Conservation (phyloP, 2,888 invertebrate species). For the Cylindroiulus punctatus region DNA sequence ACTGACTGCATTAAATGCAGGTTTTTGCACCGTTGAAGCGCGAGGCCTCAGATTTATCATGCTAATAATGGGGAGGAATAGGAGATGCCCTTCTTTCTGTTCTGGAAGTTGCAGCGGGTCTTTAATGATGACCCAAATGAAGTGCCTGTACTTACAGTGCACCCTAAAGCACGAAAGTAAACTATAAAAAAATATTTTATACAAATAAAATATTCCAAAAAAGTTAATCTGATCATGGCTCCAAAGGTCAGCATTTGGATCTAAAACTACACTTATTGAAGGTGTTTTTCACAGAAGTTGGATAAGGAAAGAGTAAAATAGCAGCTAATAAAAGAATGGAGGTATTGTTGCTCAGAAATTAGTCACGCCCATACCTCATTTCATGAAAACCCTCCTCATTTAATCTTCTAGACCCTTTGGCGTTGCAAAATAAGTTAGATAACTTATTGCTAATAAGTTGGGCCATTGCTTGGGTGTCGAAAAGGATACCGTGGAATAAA, state of each 20-base stretch:
- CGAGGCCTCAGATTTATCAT: not conserved
- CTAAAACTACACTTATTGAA: too few species aligned
- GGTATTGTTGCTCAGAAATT: too few species aligned
- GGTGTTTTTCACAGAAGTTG: not conserved
- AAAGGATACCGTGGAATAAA: not conserved
- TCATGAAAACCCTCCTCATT: too few species aligned
- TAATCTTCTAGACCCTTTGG: too few species aligned
- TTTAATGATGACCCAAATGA: constrained; percentile 6
- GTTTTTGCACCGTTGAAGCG: constrained; percentile 10
- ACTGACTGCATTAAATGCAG: constrained; percentile 12
- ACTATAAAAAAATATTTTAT: not conserved
- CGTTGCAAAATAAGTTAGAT: too few species aligned
- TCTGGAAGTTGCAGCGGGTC: not conserved
- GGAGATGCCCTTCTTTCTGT: not conserved
- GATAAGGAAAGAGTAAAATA: not conserved
- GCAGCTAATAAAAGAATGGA: not conserved
- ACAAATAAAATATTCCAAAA: not conserved
- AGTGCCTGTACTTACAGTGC: not conserved
- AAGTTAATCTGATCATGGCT: not conserved
- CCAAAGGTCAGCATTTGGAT: too few species aligned
- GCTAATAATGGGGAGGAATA: not conserved
- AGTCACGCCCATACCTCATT: too few species aligned
- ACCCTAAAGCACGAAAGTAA: not conserved
- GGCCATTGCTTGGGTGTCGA: too few species aligned
- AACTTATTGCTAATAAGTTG: not conserved